These are phyloP conservation scores for Odiellus spinosus DNA, from an alignment of 2,888 invertebrate genomes.

Conservation along the genomic window DNA sequence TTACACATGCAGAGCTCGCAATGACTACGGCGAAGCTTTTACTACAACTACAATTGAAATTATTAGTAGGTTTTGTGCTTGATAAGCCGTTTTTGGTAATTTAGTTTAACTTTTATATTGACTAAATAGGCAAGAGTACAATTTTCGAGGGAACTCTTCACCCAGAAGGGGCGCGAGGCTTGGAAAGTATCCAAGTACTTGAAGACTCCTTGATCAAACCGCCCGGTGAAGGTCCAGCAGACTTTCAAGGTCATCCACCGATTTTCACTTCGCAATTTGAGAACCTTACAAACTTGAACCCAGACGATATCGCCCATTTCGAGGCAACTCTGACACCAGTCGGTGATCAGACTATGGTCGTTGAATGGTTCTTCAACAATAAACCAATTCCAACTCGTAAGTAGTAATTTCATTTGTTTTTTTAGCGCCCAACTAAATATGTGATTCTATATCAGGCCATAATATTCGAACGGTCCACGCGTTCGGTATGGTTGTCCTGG, in stretches of 20 bases:
- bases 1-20: constrained; percentile 82
- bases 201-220: constrained; percentile 55
- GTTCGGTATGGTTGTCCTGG: constrained; percentile 94
- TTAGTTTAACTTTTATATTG: constrained; percentile 1
- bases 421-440: not conserved
- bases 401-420: constrained; percentile 1
- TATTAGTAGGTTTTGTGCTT: constrained; percentile 34
- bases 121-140: constrained; percentile 37
- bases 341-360: constrained; percentile 80
- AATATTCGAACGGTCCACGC: constrained; percentile 93
- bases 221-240: constrained; percentile 32
- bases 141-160: constrained; percentile 79
- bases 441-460: constrained; percentile 45
- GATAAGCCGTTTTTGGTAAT: not conserved
- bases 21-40: constrained; percentile 75
- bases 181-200: constrained; percentile 75
- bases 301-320: constrained; percentile 93
- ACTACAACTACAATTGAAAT: constrained; percentile 78
- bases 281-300: constrained; percentile 59
- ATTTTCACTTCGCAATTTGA: constrained; percentile 70
- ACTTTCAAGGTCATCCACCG: constrained; percentile 67
- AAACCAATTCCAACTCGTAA: constrained; percentile 44
- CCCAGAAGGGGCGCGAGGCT: constrained; percentile 83
- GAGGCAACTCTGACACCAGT: constrained; percentile 90
- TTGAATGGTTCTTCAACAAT: constrained; percentile 93